Base-by-base conservation (phyloP, 2,888 invertebrate species). In the Protonemura montana region DNA sequence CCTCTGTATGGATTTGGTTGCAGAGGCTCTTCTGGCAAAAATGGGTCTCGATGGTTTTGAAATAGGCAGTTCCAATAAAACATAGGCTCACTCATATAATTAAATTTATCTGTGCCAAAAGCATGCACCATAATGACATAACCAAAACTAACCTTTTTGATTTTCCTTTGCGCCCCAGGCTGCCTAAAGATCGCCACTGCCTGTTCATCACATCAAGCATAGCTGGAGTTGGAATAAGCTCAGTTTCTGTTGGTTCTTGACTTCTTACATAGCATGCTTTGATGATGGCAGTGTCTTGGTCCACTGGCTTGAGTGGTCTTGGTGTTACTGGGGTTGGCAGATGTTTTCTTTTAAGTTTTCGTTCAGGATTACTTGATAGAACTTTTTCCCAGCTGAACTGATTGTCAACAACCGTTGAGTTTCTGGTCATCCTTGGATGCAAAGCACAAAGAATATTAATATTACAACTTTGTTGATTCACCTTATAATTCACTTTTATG, bases 311-410 rank as follows among this genome's bases (percentile, higher is more conserved):
- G 89, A 91, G 92, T 87, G 87, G 88, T 87, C 91, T 92, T 89
- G 91, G 93, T 89, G 91, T 92, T 76, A 25, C 41, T 25, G 10
- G 27, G 6, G 21, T 0, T 91, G 41, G 90, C 90, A 88, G 88
- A 30, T 86, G 88, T 0, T 88, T 89, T 88, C 93, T 93, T 87
- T 94, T 92, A 21, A 94, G 91, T 3, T 94, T 93, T 89, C 93
- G 91, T 89, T 95, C 95, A 0, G 95, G 95, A 89, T 95, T 93
- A 78, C 93, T 93, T 85, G 94, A 93, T 81, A 95, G 90, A 84
- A 95, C 94, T 89, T 93, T 93, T 0, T 95, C 94, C 95, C 95
- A 95, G 88, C 94, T 93, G 90, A 94, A 94, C 89, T 94, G 89
- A 85, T 90, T 21, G 93, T 85, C n/a, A 16, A 28, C n/a, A 5